phyloP scores from a whole-genome alignment of 1,140 invertebrate species.

The Pseudomyrmex concolor region DNA sequence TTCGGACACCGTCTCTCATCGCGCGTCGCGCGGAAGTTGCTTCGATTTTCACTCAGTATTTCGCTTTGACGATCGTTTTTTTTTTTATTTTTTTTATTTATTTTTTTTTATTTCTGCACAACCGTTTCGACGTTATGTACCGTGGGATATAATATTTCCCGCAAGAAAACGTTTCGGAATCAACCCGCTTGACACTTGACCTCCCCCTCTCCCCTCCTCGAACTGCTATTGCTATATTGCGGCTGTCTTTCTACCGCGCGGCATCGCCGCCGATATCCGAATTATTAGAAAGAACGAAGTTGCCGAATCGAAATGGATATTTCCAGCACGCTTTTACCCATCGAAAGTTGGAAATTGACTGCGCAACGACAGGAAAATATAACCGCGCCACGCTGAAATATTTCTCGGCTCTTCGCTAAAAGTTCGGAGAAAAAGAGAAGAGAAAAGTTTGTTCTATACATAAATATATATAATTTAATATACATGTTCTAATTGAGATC shows the following conservation, averaged over 20 bases:
- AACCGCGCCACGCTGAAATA: slow-evolving; percentile 7
- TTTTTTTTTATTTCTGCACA: not conserved
- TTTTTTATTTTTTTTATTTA: too few species aligned
- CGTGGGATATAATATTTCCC: slow-evolving; percentile 39
- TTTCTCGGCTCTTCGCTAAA: slow-evolving; percentile 10
- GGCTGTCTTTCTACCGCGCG: slow-evolving; percentile 31
- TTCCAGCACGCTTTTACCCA: not conserved
- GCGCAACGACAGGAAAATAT: not conserved
- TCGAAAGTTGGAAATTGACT: slow-evolving; percentile 1
- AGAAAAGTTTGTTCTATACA: too few species aligned
- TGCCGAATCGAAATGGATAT: slow-evolving; percentile 43
- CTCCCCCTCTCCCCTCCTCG: not conserved
- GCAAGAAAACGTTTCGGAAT: slow-evolving; percentile 13
- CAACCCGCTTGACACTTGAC: slow-evolving; percentile 56
- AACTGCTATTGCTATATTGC: slow-evolving; percentile 56
- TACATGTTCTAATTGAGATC: not conserved
- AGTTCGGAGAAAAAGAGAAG: not conserved
- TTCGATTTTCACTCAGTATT: slow-evolving; percentile 1
- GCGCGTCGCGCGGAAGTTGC: slow-evolving; percentile 21
- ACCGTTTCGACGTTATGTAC: not conserved
- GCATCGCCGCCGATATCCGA: slow-evolving; percentile 8
- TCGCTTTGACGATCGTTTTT: slow-evolving; percentile 4
- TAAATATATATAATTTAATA: too few species aligned
- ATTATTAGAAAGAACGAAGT: slow-evolving; percentile 40
- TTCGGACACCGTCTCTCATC: slow-evolving; percentile 21